Conservation (phyloP, 2,113 vertebrate species). For the Tonatia bakeri region DNA sequence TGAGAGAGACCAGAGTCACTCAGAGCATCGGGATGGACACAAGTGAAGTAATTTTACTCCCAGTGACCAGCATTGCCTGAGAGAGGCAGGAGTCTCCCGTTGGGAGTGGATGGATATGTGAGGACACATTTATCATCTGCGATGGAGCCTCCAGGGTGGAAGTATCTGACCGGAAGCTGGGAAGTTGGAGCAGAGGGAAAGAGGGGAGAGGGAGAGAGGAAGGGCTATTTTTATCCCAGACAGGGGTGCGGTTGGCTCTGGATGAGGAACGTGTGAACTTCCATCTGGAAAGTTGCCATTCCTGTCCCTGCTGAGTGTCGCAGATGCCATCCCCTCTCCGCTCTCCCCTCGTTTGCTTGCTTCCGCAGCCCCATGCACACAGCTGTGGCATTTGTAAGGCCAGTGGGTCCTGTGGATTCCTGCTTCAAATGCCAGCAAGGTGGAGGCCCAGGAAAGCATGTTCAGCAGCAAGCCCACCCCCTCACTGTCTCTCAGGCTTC, state of each 20-base stretch:
- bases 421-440: background rate
- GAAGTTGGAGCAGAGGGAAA: background rate
- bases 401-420: background rate
- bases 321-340: background rate
- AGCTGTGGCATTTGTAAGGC: background rate
- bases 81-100: background rate
- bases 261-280: slow-evolving; percentile 6
- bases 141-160: background rate
- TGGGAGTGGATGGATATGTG: background rate
- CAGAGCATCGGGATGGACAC: background rate
- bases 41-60: background rate
- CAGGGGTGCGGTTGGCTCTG: background rate
- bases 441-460: background rate
- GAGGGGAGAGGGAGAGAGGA: slow-evolving; percentile 25
- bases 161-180: background rate
- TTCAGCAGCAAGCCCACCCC: background rate
- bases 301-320: background rate
- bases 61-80: background rate
- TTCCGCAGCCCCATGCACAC: background rate
- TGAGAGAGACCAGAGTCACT: background rate
- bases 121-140: background rate
- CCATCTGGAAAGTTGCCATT: slow-evolving; percentile 34
- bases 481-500: background rate
- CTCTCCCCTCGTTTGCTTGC: background rate
- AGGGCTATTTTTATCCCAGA: slow-evolving; percentile 52